Evolutionary conservation across 2,113 vertebrate genomes (phyloP).

Genomic region (Rattus norvegicus): DNA sequence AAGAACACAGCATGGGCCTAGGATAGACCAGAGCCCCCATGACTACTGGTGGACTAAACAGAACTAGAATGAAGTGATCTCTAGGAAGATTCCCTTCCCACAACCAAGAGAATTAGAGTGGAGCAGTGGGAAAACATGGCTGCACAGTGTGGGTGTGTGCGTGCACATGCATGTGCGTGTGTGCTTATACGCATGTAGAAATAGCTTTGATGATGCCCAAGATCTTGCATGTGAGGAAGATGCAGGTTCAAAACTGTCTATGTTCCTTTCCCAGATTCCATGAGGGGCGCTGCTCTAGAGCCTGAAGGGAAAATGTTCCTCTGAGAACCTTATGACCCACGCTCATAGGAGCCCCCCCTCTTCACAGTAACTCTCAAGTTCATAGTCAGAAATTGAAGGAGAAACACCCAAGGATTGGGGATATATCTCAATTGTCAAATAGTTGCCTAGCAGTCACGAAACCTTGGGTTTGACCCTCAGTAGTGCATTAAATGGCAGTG

Average conservation of each 20-base stretch:
- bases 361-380: background rate
- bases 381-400: background rate
- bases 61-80: background rate
- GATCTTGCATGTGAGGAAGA: background rate
- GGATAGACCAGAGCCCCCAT: background rate
- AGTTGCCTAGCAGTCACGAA: background rate
- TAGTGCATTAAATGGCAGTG: background rate
- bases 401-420: background rate
- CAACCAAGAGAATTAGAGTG: background rate
- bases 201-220: background rate
- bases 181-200: rapidly evolving
- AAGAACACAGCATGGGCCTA: background rate
- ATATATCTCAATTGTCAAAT: background rate
- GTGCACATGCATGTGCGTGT: background rate
- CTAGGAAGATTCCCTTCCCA: background rate
- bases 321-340: background rate
- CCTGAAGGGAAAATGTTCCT: background rate
- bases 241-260: background rate
- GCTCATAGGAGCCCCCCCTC: background rate
- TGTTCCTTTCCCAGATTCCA: background rate
- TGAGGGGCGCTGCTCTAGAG: background rate
- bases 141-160: background rate
- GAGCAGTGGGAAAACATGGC: background rate
- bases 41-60: background rate
- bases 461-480: background rate